These are phyloP conservation scores for Eupithecia dodoneata DNA, from an alignment of 2,888 invertebrate genomes.

Conservation along the genomic window DNA sequence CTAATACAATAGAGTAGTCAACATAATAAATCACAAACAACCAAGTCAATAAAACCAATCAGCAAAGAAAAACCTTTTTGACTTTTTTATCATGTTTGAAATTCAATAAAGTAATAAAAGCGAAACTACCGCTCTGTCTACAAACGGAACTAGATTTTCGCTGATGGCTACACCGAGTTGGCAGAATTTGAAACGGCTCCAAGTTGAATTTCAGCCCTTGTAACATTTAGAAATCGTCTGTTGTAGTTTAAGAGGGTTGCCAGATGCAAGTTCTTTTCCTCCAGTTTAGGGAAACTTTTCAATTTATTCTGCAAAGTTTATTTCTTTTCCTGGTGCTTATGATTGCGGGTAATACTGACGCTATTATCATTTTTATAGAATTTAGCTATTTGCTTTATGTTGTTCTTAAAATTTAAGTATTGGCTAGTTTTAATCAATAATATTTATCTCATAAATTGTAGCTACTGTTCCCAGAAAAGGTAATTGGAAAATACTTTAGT, in stretches of 20 bases:
- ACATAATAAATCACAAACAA: too few species aligned
- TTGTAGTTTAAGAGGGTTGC: slow-evolving; percentile 18
- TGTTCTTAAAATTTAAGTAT: background rate
- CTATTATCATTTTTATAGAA: background rate
- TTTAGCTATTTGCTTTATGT: background rate
- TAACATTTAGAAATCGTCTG: slow-evolving; percentile 16
- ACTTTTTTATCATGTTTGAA: background rate
- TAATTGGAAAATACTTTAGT: too few species aligned
- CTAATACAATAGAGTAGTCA: too few species aligned
- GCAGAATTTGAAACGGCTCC: slow-evolving; percentile 19
- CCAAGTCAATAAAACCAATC: too few species aligned
- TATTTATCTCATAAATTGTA: too few species aligned
- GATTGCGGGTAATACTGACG: background rate
- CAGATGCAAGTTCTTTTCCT: slow-evolving; percentile 9
- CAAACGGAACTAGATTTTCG: slow-evolving; percentile 13
- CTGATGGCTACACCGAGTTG: slow-evolving; percentile 21
- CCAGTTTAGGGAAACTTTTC: background rate
- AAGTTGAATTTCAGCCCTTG: slow-evolving; percentile 19
- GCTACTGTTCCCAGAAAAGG: too few species aligned
- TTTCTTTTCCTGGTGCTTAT: background rate
- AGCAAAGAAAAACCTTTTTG: too few species aligned
- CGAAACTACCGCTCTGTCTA: background rate
- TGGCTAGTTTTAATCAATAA: too few species aligned
- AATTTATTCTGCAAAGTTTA: background rate
- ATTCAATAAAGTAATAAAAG: background rate